Percentiles rank a stretch among this genome's conserved stretches.
Conservation (phyloP, 1,140 invertebrate species). For the Eulimnadia texana region DNA sequence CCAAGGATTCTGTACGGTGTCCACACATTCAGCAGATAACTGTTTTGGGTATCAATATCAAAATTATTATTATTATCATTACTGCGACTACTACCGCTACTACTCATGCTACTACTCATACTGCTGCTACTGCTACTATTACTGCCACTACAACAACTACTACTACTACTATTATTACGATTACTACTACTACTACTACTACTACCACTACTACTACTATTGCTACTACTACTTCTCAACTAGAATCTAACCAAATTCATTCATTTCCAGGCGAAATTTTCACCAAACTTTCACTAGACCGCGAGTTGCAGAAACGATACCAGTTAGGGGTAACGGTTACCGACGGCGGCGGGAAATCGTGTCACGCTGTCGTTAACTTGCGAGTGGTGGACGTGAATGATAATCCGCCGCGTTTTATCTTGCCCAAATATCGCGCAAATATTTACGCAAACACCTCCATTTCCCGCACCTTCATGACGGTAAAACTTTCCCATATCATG, state of each 20-base stretch:
- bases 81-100: too few species aligned
- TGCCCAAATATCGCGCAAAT: conserved; percentile 62
- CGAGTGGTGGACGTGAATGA: conserved; percentile 74
- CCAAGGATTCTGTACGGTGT: conserved; percentile 76
- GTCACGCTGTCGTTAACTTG: conserved; percentile 61
- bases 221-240: too few species aligned
- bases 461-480: conserved; percentile 48
- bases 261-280: conserved; percentile 50
- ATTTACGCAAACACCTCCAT: conserved; percentile 45
- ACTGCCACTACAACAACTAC: conserved; percentile 55
- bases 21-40: too few species aligned
- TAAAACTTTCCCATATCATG: conserved; percentile 33
- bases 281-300: conserved; percentile 57
- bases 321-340: conserved; percentile 68
- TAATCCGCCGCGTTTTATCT: conserved; percentile 61
- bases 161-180: too few species aligned
- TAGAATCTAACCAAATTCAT: too few species aligned
- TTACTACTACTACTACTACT: too few species aligned
- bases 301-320: conserved; percentile 56
- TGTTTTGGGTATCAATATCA: too few species aligned
- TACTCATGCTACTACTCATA: too few species aligned
- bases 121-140: too few species aligned
- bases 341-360: conserved; percentile 66
- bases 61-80: too few species aligned
- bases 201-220: too few species aligned